Evolutionary conservation across 1,140 invertebrate species (phyloP).

Genomic region (Eupristina koningsbergeri): DNA sequence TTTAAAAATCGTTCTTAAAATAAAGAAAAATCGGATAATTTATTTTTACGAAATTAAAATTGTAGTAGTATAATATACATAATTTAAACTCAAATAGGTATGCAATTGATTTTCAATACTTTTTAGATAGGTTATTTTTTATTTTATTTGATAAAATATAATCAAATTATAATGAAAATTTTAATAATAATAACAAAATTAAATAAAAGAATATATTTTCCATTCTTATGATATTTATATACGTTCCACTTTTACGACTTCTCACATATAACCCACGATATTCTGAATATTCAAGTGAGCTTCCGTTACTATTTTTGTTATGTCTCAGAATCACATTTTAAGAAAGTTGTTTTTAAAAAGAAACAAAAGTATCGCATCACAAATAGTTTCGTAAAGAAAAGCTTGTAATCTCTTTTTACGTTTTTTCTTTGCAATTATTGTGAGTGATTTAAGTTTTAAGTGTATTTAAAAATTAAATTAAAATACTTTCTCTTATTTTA

Average conservation of each 20-base stretch:
- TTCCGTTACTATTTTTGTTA: conserved; percentile 49
- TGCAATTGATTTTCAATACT: no score
- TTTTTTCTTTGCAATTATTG: neutral
- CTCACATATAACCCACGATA: conserved; percentile 16
- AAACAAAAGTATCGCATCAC: conserved; percentile 44
- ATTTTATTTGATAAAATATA: neutral
- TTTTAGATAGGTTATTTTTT: no score
- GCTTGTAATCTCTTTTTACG: neutral
- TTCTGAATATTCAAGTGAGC: conserved; percentile 12
- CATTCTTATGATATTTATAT: conserved; percentile 50
- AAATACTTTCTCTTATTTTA: neutral
- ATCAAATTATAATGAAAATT: neutral
- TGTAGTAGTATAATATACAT: no score
- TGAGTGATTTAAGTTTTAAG: neutral
- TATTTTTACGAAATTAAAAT: no score
- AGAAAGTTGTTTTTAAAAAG: conserved; percentile 42
- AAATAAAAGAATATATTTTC: conserved; percentile 31
- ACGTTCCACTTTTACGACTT: conserved; percentile 45
- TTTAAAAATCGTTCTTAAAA: no score
- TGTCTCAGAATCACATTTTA: conserved; percentile 36
- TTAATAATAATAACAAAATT: neutral
- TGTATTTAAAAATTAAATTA: neutral
- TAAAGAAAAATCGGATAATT: no score
- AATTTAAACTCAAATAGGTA: no score
- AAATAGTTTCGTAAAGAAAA: conserved; percentile 28